Base-by-base conservation (phyloP, 2,113 vertebrate genomes). In the Pelecanoides urinatrix region DNA sequence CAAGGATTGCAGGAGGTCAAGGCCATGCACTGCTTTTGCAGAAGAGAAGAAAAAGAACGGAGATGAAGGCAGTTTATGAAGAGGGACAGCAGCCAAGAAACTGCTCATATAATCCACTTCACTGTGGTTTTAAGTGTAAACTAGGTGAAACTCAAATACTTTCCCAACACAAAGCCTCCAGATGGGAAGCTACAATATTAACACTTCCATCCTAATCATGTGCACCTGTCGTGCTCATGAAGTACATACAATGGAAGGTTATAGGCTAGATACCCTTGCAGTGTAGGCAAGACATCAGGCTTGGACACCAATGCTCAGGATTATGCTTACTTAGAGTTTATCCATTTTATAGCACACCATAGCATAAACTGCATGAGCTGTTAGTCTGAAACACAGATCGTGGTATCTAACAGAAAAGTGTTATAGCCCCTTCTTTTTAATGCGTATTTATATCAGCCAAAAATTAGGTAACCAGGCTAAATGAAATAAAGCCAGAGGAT, bases 201-300 rank as follows among this genome's bases (percentile, higher is more conserved):
- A 74, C 0, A 0, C 12, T 56, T 86, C 73, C 53, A 62, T 38
- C n/a, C 25, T n/a, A 83, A 65, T n/a, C 1, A 1, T 5, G 1
- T 56, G 9, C 5, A 75, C 38, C 50, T 25, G 3, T 20, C 30
- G 12, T 13, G 13, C 10, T 72, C 40, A 47, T 17, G 17, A 61
- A 19, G 20, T n/a, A 34, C 7, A 3, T 7, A 10, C 1, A 1
- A 8, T 6, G 8, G 11, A 17, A 1, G 2, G 5, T 68, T 63
- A 49, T 20, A 63, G 32, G 4, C 26, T 44, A 23, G 23, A 21
- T 30, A 59, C 14, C 23, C 23, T 59, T 25, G 7, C 12, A 4
- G 5, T 23, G 2, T 3, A 58, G 7, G 15, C 9, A 88, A 62
- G 6, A 42, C 20, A 47, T 9, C 14, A 58, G 23, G 16, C 16